Conservation (phyloP, 2,797 vertebrate genomes). For the Hemibagrus guttatus region DNA sequence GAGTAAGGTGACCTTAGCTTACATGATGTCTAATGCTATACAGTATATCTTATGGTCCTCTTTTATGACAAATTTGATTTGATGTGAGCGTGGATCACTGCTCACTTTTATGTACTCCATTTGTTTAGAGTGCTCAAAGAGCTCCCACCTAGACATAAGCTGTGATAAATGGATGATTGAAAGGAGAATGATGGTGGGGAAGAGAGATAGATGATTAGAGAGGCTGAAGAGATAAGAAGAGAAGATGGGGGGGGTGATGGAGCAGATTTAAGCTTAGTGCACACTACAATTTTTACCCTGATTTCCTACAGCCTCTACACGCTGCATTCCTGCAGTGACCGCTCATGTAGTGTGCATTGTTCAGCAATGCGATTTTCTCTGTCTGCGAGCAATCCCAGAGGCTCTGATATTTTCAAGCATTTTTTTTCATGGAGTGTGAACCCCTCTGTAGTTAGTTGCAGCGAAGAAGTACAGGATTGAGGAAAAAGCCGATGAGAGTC, state of each 20-base stretch:
- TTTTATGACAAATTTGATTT: slow-evolving; percentile 1
- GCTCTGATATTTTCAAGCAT: not conserved
- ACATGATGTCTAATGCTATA: not conserved
- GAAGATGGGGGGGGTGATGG: not conserved
- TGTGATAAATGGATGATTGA: slow-evolving; percentile 2
- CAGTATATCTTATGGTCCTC: not conserved
- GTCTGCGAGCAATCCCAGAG: no score
- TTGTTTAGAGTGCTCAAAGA: not conserved
- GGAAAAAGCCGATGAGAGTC: not conserved
- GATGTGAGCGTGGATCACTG: not conserved
- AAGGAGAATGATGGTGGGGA: not conserved
- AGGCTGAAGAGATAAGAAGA: not conserved
- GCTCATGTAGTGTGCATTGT: not conserved
- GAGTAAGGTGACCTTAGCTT: slow-evolving; percentile 1
- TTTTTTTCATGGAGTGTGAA: not conserved
- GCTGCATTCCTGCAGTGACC: not conserved
- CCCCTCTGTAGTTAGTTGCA: not conserved
- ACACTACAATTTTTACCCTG: not conserved
- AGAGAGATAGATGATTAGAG: not conserved
- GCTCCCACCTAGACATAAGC: not conserved
- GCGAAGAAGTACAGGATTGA: not conserved
- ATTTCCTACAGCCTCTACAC: not conserved
- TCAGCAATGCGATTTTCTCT: not conserved
- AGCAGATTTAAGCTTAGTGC: not conserved
- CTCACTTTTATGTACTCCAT: slow-evolving; percentile 1